Percentiles rank a stretch among this genome's conserved stretches.
Conservation (phyloP, 2,113 vertebrate genomes). For the Pygoscelis adeliae region DNA sequence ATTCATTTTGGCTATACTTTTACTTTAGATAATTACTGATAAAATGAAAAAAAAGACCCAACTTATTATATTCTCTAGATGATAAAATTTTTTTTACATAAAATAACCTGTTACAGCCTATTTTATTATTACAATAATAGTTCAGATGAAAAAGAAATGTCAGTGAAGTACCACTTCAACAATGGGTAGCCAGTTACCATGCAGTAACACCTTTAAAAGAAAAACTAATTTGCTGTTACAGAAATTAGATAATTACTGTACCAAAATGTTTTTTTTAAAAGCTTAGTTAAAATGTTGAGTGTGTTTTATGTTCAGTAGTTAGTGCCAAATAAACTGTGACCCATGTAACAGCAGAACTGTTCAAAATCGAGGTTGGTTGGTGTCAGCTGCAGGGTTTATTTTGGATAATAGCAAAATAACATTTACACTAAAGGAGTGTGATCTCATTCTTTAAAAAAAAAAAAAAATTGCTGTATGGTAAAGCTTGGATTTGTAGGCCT, state of each 20-base stretch:
- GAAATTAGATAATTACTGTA: not conserved
- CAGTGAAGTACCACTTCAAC: not conserved
- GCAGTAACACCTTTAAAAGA: not conserved
- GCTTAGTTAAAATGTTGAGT: not conserved
- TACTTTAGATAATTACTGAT: not conserved
- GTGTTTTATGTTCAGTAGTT: not conserved
- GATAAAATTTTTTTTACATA: not conserved
- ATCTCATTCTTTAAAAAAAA: not conserved
- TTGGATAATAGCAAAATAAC: not conserved
- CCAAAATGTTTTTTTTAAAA: not conserved
- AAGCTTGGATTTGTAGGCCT: not conserved
- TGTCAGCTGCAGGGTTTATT: not conserved
- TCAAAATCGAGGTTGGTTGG: not conserved
- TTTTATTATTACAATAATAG: not conserved
- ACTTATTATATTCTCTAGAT: not conserved
- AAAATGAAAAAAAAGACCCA: rapidly evolving
- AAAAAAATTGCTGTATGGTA: not conserved
- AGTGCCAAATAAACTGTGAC: not conserved
- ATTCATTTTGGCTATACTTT: not conserved
- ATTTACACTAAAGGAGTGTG: not conserved
- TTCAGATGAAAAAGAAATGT: not conserved
- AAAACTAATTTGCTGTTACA: not conserved
- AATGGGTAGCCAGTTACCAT: not conserved
- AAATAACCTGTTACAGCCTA: not conserved
- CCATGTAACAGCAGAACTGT: not conserved